Evolutionary conservation across 2,797 vertebrate genomes (phyloP).

Genomic region (Todus mexicanus): DNA sequence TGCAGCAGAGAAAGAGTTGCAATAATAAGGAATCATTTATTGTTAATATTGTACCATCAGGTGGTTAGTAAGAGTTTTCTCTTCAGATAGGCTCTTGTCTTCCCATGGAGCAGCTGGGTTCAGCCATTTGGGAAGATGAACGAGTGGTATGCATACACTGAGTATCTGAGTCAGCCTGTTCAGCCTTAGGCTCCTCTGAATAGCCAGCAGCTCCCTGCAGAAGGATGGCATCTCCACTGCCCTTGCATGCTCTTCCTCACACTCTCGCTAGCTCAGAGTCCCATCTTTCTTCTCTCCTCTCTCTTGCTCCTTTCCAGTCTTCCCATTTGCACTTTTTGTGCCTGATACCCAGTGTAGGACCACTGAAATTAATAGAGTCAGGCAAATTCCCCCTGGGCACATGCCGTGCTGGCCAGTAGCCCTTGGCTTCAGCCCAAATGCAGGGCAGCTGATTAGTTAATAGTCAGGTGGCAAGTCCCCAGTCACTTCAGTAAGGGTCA

Average conservation of each 20-base stretch:
- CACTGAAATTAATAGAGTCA: neutral
- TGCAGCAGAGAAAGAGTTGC: neutral
- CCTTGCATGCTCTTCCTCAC: accelerated
- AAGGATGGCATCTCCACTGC: accelerated
- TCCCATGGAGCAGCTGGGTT: neutral
- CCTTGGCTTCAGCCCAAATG: neutral
- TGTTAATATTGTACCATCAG: neutral
- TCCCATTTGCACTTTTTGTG: neutral
- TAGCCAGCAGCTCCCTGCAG: neutral
- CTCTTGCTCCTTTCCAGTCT: neutral
- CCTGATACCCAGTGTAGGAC: neutral
- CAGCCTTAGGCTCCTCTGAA: neutral
- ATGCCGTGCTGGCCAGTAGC: neutral
- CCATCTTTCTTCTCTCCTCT: neutral
- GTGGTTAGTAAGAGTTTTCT: neutral
- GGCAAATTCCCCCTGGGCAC: neutral
- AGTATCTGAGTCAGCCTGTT: neutral
- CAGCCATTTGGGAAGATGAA: neutral
- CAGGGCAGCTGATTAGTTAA: neutral
- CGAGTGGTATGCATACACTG: accelerated
- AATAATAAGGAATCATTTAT: neutral
- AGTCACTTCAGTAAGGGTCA: neutral
- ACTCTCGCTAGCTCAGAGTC: neutral
- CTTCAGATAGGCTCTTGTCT: neutral
- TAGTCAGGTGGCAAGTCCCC: neutral